A percentile compares a stretch with the other conserved stretches of the same genome.
phyloP scores from a whole-genome alignment of 30 jellyfish, hydroid and myxozoan species.

The Chrysaora quinquecirrha region DNA sequence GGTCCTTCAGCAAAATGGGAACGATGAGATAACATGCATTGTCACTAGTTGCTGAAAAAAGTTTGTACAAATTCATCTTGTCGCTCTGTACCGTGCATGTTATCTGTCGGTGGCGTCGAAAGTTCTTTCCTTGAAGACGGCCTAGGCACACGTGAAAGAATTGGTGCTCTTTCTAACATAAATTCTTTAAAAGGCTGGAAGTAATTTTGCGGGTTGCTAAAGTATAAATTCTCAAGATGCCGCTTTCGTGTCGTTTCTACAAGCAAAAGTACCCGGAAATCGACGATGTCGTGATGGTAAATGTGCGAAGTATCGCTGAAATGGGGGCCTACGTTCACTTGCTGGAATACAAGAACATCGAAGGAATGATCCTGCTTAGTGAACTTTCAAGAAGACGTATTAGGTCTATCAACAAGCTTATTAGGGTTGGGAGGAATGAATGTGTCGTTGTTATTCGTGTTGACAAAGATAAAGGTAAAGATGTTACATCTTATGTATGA shows the following conservation, averaged over 20 bases:
- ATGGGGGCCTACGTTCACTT: conserved; percentile 98
- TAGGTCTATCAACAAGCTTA: conserved; percentile 88
- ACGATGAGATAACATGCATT: no score
- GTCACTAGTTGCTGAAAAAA: no score
- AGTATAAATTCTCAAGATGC: conserved; percentile 60
- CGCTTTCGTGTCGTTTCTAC: conserved; percentile 80
- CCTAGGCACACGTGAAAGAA: conserved; percentile 17
- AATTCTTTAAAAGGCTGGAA: neutral
- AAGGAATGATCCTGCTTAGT: conserved; percentile 94
- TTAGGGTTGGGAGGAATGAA: conserved; percentile 94
- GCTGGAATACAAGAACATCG: conserved; percentile 88
- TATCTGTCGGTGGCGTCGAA: neutral
- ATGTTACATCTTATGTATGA: neutral
- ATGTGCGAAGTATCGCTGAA: conserved; percentile 91
- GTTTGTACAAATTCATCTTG: no score
- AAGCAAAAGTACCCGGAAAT: conserved; percentile 85
- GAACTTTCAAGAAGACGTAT: conserved; percentile 97
- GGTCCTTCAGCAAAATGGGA: no score
- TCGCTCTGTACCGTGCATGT: no score
- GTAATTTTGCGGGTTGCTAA: neutral
- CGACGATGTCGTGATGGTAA: conserved; percentile 97
- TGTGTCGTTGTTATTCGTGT: conserved; percentile 96
- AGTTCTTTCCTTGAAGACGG: neutral
- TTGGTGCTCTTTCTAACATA: neutral
- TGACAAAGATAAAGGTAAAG: conserved; percentile 92